Evolutionary conservation across 2,797 vertebrate genomes (phyloP), one percentile per base, ranked within the genome.

Genomic region (Artibeus jamaicensis): DNA sequence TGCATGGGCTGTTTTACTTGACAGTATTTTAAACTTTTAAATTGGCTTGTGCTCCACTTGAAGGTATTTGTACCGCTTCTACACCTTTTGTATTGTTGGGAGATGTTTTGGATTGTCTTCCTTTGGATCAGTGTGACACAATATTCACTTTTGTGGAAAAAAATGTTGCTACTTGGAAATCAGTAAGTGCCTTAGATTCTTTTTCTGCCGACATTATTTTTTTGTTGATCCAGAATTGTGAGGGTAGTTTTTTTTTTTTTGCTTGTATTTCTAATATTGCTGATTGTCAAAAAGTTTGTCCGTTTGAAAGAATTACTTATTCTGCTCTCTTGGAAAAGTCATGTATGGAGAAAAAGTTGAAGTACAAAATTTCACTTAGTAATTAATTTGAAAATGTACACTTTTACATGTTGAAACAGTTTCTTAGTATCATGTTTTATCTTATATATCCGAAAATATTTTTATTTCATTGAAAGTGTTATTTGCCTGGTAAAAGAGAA

Each of bases 81-180:
- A 99, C 99, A 11, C 99, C 99, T 39, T 99, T 99, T 96, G 98
- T 99, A 24, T 98, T 99, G 44, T 98, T 99, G 97, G 99, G 99
- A 81, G 99, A 99, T 82, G 99, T 99, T 82, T 98, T 99, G 91
- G 99, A 99, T 98, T 99, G 99, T 95, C 99, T 99, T 94, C 99
- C 99, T 89, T 98, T 99, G 86, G 99, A 99, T 97, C 99, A 99
- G 15, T 99, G 99, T 97, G 99, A 99, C 98, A 99, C 98, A 97
- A 99, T 99, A 96, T 99, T 99, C 98, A 99, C 99, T 55, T 99
- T 99, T 96, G 99, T 99, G 3, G 99, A 99, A 98, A 99, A 99
- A 97, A 99, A 99, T 94, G 99, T 99, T 86, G 99, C 99, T 95
- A 99, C 99, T 0, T 99, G 99, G 99, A 99, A 99, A 98, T 99